Percentiles rank a stretch among this genome's conserved stretches.
These are phyloP conservation scores for Eptesicus fuscus DNA, from an alignment of 2,113 vertebrate species.

Conservation along the genomic window DNA sequence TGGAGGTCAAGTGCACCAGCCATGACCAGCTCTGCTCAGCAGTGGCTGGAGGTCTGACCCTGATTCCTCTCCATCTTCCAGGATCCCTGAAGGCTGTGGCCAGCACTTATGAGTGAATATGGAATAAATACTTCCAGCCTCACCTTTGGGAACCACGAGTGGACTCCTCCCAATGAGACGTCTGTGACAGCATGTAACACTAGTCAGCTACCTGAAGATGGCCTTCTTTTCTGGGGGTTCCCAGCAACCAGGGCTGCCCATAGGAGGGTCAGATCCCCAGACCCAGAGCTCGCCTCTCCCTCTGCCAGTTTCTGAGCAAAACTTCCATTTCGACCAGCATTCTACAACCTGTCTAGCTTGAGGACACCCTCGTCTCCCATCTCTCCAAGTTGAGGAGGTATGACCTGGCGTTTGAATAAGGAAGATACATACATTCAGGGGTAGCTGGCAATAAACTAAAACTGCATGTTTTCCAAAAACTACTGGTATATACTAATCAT, in stretches of 20 bases:
- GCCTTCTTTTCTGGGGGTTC: not conserved
- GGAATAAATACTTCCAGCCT: not conserved
- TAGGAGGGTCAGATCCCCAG: not conserved
- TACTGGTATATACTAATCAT: not conserved
- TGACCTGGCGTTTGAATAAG: not conserved
- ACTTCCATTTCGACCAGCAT: not conserved
- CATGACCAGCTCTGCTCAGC: not conserved
- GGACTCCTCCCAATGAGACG: not conserved
- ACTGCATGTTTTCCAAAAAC: not conserved
- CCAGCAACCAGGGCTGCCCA: not conserved
- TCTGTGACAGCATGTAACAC: not conserved
- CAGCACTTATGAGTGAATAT: not conserved
- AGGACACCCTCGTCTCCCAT: not conserved
- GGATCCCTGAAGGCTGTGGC: not conserved
- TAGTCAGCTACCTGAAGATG: not conserved
- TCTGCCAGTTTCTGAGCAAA: not conserved
- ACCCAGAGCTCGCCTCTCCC: not conserved
- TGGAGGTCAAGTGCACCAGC: not conserved
- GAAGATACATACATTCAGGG: not conserved
- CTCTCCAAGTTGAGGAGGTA: not conserved
- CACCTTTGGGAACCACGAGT: not conserved
- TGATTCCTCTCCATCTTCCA: not conserved
- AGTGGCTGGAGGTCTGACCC: not conserved
- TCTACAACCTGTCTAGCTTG: not conserved
- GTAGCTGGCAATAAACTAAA: not conserved